A percentile compares a stretch with the other conserved stretches of the same genome.
Conservation (phyloP, 92 coral and sea anemone species). For the Epizoanthus illoricatus region DNA sequence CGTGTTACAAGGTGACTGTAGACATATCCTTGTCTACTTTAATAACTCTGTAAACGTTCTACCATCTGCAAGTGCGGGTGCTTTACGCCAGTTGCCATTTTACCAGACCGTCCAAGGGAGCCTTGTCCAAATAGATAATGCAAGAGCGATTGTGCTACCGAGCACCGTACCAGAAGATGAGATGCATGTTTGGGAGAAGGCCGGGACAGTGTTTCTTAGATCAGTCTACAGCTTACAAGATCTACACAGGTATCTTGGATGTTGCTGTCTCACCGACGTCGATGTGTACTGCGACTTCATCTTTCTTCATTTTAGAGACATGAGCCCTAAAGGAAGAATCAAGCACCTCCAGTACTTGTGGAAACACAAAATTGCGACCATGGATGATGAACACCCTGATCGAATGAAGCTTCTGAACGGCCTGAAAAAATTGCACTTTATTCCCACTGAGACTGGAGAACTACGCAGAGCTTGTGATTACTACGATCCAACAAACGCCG, state of each 20-base stretch:
- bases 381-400: not conserved
- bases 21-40: constrained; percentile 46
- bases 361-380: not conserved
- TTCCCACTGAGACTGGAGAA: constrained; percentile 36
- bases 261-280: constrained; percentile 32
- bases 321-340: constrained; percentile 48
- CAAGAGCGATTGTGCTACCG: constrained; percentile 45
- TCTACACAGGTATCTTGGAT: constrained; percentile 48
- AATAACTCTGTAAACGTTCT: constrained; percentile 5
- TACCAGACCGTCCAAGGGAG: constrained; percentile 51
- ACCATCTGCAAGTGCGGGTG: not conserved
- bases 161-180: constrained; percentile 38
- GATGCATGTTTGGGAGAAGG: constrained; percentile 49
- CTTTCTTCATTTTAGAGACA: constrained; percentile 41
- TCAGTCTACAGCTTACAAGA: not conserved
- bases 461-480: constrained; percentile 47
- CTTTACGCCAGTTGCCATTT: constrained; percentile 55
- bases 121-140: constrained; percentile 5
- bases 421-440: constrained; percentile 18
- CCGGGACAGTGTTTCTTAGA: constrained; percentile 51
- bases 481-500: constrained; percentile 56
- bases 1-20: not conserved
- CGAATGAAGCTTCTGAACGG: not conserved
- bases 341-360: constrained; percentile 53
- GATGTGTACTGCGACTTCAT: constrained; percentile 67